Percentiles rank a stretch among this genome's conserved stretches.
These are phyloP conservation scores for Aphis gossypii DNA, from an alignment of 1,140 invertebrate species.

Conservation along the genomic window DNA sequence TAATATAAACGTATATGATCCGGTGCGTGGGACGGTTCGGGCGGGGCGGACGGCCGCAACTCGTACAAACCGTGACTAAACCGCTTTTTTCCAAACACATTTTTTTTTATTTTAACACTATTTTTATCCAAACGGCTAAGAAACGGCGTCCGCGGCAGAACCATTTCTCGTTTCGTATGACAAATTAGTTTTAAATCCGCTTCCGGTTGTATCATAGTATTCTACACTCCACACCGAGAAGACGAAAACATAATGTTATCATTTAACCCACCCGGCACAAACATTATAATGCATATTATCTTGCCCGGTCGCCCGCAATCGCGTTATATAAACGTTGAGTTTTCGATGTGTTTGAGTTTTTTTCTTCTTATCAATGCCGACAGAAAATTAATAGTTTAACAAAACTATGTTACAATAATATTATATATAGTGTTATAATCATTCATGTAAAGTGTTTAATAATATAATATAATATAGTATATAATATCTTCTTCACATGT, in stretches of 20 bases:
- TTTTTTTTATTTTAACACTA: conserved; percentile 31
- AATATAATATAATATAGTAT: background rate
- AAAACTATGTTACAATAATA: background rate
- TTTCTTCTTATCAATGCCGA: background rate
- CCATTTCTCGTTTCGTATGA: background rate
- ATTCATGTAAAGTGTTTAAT: background rate
- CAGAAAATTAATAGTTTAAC: background rate
- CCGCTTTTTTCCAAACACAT: conserved; percentile 42
- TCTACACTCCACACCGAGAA: background rate
- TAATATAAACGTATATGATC: background rate
- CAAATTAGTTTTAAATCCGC: conserved; percentile 41
- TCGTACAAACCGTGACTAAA: conserved; percentile 52
- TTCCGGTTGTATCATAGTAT: background rate
- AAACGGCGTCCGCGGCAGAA: background rate
- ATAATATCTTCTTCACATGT: background rate
- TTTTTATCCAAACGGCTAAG: conserved; percentile 44
- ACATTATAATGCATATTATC: background rate
- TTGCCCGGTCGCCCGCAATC: background rate
- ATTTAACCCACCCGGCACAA: background rate
- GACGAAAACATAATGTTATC: background rate
- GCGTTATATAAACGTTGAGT: background rate
- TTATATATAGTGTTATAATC: background rate
- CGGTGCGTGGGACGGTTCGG: background rate
- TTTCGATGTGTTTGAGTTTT: background rate
- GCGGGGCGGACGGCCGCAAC: background rate